Percentiles rank a stretch among this genome's conserved stretches.
phyloP scores from a whole-genome alignment of 2,888 invertebrate species.

The Drosophila leonis region DNA sequence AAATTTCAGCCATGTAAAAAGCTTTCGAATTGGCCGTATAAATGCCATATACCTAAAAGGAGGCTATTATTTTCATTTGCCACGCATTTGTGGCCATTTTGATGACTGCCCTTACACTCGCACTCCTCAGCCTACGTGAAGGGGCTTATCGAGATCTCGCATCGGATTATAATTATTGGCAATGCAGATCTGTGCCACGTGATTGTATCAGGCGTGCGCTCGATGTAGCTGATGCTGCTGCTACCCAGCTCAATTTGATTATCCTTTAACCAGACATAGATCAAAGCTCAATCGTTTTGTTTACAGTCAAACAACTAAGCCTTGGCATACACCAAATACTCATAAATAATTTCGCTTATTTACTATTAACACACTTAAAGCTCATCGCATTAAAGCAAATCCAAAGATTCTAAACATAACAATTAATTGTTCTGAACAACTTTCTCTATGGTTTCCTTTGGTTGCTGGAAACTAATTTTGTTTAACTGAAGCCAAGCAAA shows the following conservation, averaged over 20 bases:
- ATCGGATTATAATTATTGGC: background rate
- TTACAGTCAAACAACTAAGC: background rate
- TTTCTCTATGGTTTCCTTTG: background rate
- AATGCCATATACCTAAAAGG: conserved; percentile 25
- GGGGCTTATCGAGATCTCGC: background rate
- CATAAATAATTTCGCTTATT: background rate
- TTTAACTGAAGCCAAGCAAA: background rate
- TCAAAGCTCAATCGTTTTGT: background rate
- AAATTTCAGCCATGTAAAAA: conserved; percentile 68
- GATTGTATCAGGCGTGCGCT: too few relatives aligned
- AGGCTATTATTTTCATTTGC: conserved; percentile 53
- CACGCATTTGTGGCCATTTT: conserved; percentile 51
- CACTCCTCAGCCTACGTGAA: background rate
- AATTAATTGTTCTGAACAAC: conserved; percentile 2
- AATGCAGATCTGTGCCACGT: background rate
- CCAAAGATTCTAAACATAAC: background rate
- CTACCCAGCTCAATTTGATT: background rate
- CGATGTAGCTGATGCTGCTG: background rate
- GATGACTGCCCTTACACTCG: background rate
- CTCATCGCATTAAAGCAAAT: background rate
- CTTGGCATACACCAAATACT: background rate
- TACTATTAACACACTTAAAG: background rate
- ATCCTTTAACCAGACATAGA: background rate
- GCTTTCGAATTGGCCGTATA: conserved; percentile 42
- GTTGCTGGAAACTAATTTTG: background rate